A percentile compares a stretch with the other conserved stretches of the same genome.
Evolutionary conservation across 2,113 vertebrate genomes (phyloP).

Genomic region (Oplegnathus fasciatus): DNA sequence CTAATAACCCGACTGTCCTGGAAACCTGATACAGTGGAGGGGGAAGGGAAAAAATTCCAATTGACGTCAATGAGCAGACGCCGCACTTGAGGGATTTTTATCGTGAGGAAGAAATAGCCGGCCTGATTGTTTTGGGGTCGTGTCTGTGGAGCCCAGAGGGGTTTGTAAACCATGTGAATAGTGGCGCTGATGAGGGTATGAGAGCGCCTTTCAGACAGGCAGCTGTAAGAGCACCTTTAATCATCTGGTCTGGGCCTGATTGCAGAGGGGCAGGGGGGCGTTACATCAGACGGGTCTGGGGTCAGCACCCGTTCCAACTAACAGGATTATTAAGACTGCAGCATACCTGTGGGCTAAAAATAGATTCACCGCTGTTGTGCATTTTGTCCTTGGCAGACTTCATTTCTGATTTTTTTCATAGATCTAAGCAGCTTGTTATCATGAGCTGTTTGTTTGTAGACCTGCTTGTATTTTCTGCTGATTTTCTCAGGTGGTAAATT

Average conservation of each 20-base stretch:
- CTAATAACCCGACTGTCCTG: conserved; percentile 57
- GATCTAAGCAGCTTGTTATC: neutral
- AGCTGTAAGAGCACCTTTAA: conserved; percentile 62
- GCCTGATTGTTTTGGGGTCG: conserved; percentile 78
- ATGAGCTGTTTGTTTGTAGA: conserved; percentile 1
- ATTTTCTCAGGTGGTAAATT: neutral
- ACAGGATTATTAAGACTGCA: conserved; percentile 71
- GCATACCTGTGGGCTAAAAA: conserved; percentile 72
- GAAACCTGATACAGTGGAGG: conserved; percentile 57
- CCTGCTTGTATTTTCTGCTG: conserved; percentile 1
- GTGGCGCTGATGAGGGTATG: conserved; percentile 60
- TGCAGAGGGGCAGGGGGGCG: conserved; percentile 39
- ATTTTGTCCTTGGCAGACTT: conserved; percentile 47
- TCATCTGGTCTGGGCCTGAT: conserved; percentile 70
- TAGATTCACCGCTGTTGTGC: conserved; percentile 30
- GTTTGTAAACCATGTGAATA: conserved; percentile 69
- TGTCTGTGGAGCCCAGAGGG: conserved; percentile 45
- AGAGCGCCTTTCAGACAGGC: conserved; percentile 58
- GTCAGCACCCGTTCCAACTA: conserved; percentile 56
- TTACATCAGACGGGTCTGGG: conserved; percentile 55
- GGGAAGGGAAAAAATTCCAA: conserved; percentile 16
- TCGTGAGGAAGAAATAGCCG: conserved; percentile 67
- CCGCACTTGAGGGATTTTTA: conserved; percentile 65
- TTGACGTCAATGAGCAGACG: conserved; percentile 77
- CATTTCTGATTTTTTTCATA: conserved; percentile 26